Evolutionary conservation across 2,888 invertebrate genomes (phyloP).

Genomic region (Cremastobaeus sp.): DNA sequence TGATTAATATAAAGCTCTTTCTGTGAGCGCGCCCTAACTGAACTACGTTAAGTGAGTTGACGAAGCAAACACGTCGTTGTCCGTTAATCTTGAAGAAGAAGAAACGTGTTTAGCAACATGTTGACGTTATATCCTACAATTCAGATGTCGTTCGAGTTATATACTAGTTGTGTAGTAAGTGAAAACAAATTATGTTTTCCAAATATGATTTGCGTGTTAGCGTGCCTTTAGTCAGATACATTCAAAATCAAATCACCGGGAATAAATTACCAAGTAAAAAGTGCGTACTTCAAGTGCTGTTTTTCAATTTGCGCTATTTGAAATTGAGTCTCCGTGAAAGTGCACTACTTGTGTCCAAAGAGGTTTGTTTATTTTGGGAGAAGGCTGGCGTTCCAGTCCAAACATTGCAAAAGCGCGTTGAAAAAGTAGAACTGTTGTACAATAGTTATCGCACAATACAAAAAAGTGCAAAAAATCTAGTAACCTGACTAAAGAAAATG

Average conservation of each 20-base stretch:
- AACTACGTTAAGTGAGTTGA: too few species aligned
- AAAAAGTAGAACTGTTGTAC: conserved; percentile 32
- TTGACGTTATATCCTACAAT: too few species aligned
- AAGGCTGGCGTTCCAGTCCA: conserved; percentile 25
- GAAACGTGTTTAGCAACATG: too few species aligned
- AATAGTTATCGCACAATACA: conserved; percentile 20
- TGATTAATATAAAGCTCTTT: too few species aligned
- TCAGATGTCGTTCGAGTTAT: too few species aligned
- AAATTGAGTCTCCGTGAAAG: conserved; percentile 26
- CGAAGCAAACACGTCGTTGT: too few species aligned
- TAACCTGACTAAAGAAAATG: conserved; percentile 11
- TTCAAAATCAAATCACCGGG: conserved; percentile 1
- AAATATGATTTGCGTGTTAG: too few species aligned
- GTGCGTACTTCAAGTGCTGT: conserved; percentile 7
- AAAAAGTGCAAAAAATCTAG: conserved; percentile 18
- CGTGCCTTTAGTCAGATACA: background rate
- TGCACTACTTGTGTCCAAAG: conserved; percentile 26
- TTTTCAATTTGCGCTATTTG: conserved; percentile 26
- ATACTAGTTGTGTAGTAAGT: too few species aligned
- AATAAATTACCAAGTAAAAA: conserved; percentile 12
- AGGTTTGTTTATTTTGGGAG: conserved; percentile 13
- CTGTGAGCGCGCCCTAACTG: too few species aligned
- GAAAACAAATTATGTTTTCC: too few species aligned
- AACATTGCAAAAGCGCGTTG: conserved; percentile 20
- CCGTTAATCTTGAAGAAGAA: too few species aligned